Base-by-base conservation (phyloP, 2,888 invertebrate species). In the Atethmia centrago region DNA sequence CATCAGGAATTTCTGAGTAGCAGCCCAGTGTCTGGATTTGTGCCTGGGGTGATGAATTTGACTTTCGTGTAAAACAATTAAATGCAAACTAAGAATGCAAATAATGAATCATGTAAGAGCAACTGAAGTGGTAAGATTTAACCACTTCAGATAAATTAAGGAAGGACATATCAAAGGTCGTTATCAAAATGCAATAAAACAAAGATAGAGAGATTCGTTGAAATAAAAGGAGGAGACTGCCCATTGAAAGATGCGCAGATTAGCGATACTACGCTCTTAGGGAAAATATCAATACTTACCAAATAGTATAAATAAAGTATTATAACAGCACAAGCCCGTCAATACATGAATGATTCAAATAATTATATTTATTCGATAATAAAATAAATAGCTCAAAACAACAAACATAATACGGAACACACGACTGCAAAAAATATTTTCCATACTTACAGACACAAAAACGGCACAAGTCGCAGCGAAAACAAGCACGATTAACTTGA, bases 371-470 rank as follows among this genome's bases (percentile, higher is more conserved):
- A 5, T 10, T 31, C 19, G 3, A 21, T 31, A 1, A 8, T 45
- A 19, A 47, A 47, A 7, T 8, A 55, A 63, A 10, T 45, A 58
- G 10, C 9, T 14, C 14, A 42, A 42, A 49, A 56, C 40, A 42
- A 14, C n/a, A 59, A 2, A 10, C 8, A 51, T 8, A 53, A 14
- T 19, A 28, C 0, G 25, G 21, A 14, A 25, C 21, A 16, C 16
- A 56, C 9, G 19, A 28, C 16, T 28, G 7, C n/a, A 36, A 36
- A 25, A n/a, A 53, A 53, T 12, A 66, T n/a, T 45, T 36, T 53
- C 7, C 16, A 63, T 76, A 86, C 92, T 90, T 87, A 92, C 92
- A 66, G 90, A 88, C n/a, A 85, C 88, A 64, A 85, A 86, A 25
- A 86, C 71, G 4, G 87, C 74, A 81, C 88, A 88, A 9, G 84